phyloP scores from a whole-genome alignment of 2,113 vertebrate species.

The Prionailurus viverrinus region DNA sequence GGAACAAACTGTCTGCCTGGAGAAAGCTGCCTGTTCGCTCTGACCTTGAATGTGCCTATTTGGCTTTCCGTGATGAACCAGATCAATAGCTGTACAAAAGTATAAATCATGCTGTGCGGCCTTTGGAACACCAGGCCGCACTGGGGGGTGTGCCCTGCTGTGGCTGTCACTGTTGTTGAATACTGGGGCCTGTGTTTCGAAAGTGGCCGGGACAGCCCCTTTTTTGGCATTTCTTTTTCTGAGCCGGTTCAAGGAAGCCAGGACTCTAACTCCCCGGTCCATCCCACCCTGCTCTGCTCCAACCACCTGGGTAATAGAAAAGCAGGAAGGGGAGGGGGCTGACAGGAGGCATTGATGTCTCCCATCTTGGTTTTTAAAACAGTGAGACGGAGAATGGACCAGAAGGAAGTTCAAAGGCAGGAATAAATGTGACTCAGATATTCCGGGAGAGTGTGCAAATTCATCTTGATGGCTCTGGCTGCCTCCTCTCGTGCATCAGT shows the following conservation, averaged over 20 bases:
- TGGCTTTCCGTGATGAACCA: neutral
- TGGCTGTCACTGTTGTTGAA: neutral
- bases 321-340: neutral
- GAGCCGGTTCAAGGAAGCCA: neutral
- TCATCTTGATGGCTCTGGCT: neutral
- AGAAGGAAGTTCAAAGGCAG: conserved; percentile 41
- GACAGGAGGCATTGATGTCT: neutral
- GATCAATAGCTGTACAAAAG: neutral
- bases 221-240: conserved; percentile 7
- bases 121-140: conserved; percentile 9
- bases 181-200: conserved; percentile 13
- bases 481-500: neutral
- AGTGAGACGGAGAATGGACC: neutral
- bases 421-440: neutral
- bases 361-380: neutral
- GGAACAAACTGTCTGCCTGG: conserved; percentile 34
- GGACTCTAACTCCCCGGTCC: neutral
- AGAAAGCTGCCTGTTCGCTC: conserved; percentile 16
- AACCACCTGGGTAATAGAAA: neutral
- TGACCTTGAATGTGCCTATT: conserved; percentile 46
- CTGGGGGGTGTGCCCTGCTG: neutral
- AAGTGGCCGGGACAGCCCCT: neutral
- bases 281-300: neutral
- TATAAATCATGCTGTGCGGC: neutral
- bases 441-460: neutral